A percentile compares a stretch with the other conserved stretches of the same genome.
These are phyloP conservation scores for Thinocorus orbignyianus DNA, from an alignment of 2,113 vertebrate species.

Conservation along the genomic window DNA sequence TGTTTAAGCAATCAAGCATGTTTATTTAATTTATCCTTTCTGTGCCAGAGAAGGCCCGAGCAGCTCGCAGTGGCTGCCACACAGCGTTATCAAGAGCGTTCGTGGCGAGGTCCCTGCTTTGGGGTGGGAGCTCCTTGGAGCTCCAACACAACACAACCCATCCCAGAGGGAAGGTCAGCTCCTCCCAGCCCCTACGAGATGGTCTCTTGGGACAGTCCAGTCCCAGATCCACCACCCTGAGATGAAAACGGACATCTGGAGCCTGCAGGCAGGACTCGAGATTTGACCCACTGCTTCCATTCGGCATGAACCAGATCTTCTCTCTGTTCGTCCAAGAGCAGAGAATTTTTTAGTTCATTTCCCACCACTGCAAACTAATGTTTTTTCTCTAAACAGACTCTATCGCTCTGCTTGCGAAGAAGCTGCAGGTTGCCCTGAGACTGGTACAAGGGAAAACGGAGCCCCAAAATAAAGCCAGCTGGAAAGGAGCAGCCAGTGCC, in stretches of 20 bases:
- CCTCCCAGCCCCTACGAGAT: not conserved
- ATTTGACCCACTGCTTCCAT: not conserved
- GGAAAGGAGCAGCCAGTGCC: not conserved
- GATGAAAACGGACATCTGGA: not conserved
- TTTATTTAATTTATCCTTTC: slow-evolving; percentile 56
- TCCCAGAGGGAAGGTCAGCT: no score
- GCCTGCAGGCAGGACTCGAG: not conserved
- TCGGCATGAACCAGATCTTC: not conserved
- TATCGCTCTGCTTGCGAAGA: not conserved
- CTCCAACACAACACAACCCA: not conserved
- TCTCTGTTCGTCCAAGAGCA: not conserved
- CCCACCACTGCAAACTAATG: not conserved
- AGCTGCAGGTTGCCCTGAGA: not conserved
- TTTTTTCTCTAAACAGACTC: not conserved
- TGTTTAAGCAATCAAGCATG: slow-evolving; percentile 52
- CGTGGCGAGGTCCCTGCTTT: not conserved
- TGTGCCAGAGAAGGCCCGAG: slow-evolving; percentile 4
- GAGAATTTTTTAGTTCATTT: not conserved
- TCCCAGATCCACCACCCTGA: not conserved
- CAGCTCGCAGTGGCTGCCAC: not conserved
- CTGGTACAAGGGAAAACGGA: not conserved
- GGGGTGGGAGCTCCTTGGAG: not conserved
- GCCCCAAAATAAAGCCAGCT: not conserved
- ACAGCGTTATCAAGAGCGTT: fast-evolving
- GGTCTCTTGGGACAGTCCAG: not conserved